phyloP scores from a whole-genome alignment of 2,888 invertebrate species.

The Torymus aiolomorphi region DNA sequence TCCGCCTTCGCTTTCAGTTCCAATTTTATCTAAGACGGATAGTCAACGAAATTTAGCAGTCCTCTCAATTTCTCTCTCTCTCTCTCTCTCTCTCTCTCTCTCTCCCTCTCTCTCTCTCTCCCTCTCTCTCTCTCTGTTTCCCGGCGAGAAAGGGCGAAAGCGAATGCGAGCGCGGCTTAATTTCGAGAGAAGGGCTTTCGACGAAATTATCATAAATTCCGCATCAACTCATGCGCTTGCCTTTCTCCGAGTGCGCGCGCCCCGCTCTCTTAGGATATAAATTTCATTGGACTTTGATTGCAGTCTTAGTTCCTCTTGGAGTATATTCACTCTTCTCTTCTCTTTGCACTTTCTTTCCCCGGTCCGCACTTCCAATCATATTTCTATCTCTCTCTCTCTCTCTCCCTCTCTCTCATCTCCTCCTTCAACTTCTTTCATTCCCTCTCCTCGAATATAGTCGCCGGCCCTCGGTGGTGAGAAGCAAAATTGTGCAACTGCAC shows the following conservation, averaged over 20 bases:
- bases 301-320: conserved; percentile 56
- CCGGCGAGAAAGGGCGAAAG: background rate
- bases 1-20: conserved; percentile 12
- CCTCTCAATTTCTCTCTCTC: too few species aligned
- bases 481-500: conserved; percentile 17
- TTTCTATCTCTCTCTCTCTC: conserved; percentile 8
- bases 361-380: conserved; percentile 40
- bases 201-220: conserved; percentile 65
- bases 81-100: too few species aligned
- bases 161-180: conserved; percentile 57
- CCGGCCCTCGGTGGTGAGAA: too few species aligned
- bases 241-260: conserved; percentile 58
- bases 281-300: conserved; percentile 67
- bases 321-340: background rate
- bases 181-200: conserved; percentile 60
- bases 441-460: background rate
- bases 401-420: background rate
- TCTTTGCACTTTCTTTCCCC: conserved; percentile 29
- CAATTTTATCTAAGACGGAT: conserved; percentile 48
- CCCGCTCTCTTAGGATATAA: conserved; percentile 59
- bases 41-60: conserved; percentile 46
- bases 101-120: too few species aligned
- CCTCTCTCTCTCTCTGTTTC: too few species aligned
- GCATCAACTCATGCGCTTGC: conserved; percentile 59
- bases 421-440: background rate